Evolutionary conservation across 2,888 invertebrate species (phyloP).

Genomic region (Ariolimax columbianus): DNA sequence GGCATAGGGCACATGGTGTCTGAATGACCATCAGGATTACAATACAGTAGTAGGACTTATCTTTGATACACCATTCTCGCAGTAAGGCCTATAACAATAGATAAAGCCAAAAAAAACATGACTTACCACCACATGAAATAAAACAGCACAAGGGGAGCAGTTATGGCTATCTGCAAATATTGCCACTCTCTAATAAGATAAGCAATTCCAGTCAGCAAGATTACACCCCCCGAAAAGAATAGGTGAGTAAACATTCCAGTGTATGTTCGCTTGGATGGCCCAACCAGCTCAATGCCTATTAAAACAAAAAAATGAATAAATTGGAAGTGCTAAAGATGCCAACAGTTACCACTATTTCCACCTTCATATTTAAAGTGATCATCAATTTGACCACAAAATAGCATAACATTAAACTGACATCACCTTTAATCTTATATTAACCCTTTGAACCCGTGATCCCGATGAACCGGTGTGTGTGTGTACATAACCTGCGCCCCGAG

Average conservation of each 20-base stretch:
- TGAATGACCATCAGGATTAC: too few species aligned
- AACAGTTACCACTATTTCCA: not conserved
- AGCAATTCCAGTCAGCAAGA: conserved; percentile 67
- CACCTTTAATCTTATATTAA: too few species aligned
- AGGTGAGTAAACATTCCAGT: conserved; percentile 77
- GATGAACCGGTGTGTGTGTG: too few species aligned
- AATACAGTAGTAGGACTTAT: too few species aligned
- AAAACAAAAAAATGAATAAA: not conserved
- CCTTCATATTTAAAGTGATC: not conserved
- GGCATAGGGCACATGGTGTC: too few species aligned
- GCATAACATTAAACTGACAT: too few species aligned
- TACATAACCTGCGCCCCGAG: too few species aligned
- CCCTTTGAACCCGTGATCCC: too few species aligned
- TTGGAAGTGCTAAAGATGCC: not conserved
- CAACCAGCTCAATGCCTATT: conserved; percentile 78
- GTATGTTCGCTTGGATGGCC: conserved; percentile 77
- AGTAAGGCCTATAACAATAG: too few species aligned
- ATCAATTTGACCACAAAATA: too few species aligned
- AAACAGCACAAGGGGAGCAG: conserved; percentile 45
- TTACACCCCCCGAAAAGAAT: conserved; percentile 77
- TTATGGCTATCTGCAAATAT: conserved; percentile 39
- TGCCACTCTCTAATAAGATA: conserved; percentile 68
- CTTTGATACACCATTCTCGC: too few species aligned
- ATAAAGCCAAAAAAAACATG: not conserved
- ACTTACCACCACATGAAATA: conserved; percentile 51